Evolutionary conservation across 1,140 invertebrate genomes (phyloP).

Genomic region (Drosophila willistoni): DNA sequence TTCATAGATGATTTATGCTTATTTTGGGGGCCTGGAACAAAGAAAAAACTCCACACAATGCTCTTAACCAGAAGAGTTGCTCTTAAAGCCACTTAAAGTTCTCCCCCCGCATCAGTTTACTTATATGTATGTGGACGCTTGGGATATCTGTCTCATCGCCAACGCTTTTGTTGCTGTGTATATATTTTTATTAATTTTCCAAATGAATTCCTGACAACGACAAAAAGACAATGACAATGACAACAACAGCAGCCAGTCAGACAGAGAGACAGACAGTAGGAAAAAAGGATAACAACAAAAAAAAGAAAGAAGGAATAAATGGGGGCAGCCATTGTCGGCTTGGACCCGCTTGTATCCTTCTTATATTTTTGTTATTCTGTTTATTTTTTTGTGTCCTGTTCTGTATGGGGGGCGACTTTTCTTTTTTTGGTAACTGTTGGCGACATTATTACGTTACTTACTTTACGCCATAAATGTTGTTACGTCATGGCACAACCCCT

Average conservation of each 20-base stretch:
- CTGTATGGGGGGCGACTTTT: not conserved
- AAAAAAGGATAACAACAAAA: slow-evolving; percentile 45
- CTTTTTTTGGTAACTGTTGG: slow-evolving; percentile 62
- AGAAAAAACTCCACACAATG: not conserved
- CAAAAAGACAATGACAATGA: slow-evolving; percentile 52
- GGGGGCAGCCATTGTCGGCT: slow-evolving; percentile 55
- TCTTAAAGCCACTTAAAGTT: slow-evolving; percentile 42
- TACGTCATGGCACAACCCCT: slow-evolving; percentile 55
- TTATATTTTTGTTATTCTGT: slow-evolving; percentile 15
- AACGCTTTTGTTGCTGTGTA: slow-evolving; percentile 24
- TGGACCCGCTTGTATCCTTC: slow-evolving; percentile 35
- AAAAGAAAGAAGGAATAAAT: slow-evolving; percentile 25
- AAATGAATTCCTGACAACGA: slow-evolving; percentile 75
- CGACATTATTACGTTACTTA: slow-evolving; percentile 79
- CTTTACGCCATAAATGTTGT: slow-evolving; percentile 80
- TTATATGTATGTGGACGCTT: not conserved
- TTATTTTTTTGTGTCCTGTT: slow-evolving; percentile 13
- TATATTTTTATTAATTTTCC: slow-evolving; percentile 80
- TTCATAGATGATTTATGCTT: too few relatives aligned
- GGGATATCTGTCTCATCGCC: slow-evolving; percentile 6
- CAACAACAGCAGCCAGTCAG: slow-evolving; percentile 32
- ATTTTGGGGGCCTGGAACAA: not conserved
- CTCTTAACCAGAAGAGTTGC: slow-evolving; percentile 13
- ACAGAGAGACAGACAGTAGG: slow-evolving; percentile 36
- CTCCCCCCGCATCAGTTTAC: slow-evolving; percentile 8